These are phyloP conservation scores for Drosophila oshimai DNA, from an alignment of 1,140 invertebrate species.

Conservation along the genomic window DNA sequence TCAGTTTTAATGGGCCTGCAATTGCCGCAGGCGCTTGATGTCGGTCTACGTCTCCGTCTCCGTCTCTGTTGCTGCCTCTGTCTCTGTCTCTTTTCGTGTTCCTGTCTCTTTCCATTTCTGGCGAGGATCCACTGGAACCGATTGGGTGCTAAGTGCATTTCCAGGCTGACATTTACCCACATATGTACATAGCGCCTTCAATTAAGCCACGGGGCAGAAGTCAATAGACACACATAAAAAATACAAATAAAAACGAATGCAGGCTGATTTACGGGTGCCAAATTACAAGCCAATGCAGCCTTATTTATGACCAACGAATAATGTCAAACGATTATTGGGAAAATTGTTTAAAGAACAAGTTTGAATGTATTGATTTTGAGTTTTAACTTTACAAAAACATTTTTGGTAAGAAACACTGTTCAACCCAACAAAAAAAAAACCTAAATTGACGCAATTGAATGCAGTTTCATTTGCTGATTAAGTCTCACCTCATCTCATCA, in stretches of 20 bases:
- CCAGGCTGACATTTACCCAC: neutral
- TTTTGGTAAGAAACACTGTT: too few relatives aligned
- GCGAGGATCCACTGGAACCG: constrained; percentile 21
- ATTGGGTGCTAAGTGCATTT: constrained; percentile 59
- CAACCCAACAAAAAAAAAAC: too few relatives aligned
- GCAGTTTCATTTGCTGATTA: neutral
- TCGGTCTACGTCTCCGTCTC: constrained; percentile 21
- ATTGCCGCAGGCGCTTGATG: constrained; percentile 68
- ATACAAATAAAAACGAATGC: neutral
- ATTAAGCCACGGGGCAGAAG: constrained; percentile 32
- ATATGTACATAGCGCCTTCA: constrained; percentile 3
- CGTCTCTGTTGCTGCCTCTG: neutral
- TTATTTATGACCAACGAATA: neutral
- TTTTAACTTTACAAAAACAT: too few relatives aligned
- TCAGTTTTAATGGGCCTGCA: constrained; percentile 77
- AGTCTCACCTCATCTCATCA: too few relatives aligned
- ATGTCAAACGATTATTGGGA: neutral
- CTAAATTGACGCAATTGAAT: neutral
- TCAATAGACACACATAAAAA: constrained; percentile 14
- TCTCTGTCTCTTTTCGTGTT: neutral
- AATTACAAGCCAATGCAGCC: constrained; percentile 3
- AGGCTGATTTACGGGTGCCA: constrained; percentile 11
- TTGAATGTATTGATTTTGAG: too few relatives aligned
- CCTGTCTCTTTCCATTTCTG: neutral
- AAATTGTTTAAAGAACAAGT: neutral